Base-by-base conservation (phyloP, 2,888 invertebrate species). In the Lamellibrachia columna region DNA sequence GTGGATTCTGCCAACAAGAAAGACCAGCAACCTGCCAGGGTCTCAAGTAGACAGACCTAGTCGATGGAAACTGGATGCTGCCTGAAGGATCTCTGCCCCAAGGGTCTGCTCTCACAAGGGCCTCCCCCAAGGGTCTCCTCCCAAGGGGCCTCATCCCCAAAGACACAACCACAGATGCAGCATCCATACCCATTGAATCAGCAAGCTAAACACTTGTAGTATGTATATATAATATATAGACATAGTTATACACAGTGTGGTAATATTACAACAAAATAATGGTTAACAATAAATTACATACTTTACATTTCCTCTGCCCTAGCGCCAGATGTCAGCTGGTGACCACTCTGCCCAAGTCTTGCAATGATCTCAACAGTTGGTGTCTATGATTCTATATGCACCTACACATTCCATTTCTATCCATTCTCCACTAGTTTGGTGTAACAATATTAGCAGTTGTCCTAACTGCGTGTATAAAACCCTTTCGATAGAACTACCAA, bases 151-250 rank as follows among this genome's bases (percentile, higher is more conserved):
- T 15, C 75, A 11, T 6, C 75, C 22, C 4, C 60, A 3, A 15
- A 22, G 22, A 75, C 75, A 4, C 75, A 22, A 75, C n/a, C n/a
- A 15, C 75, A 22, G 75, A 75, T n/a, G 75, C 22, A n/a, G 22
- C 15, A 15, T 75, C 75, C 75, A 75, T 22, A 15, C 15, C 22
- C 75, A 15, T 75, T n/a, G 11, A 3, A 15, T 75, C 75, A 22
- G 75, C 75, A 75, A 75, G 75, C 75, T 75, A 75, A 75, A 75
- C 75, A 75, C 75, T 75, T 75, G 75, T 75, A 75, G 75, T 75
- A 75, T 75, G 75, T 75, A 75, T 75, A 75, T 75, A 75, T 75
- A 75, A 75, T 75, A 75, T 75, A 75, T 75, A 15, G 75, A 75
- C 75, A 75, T 75, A 22, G 22, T 75, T 75, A 75, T 75, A 75